Base-by-base conservation (phyloP, 1,140 invertebrate species). In the Harpegnathos saltator region DNA sequence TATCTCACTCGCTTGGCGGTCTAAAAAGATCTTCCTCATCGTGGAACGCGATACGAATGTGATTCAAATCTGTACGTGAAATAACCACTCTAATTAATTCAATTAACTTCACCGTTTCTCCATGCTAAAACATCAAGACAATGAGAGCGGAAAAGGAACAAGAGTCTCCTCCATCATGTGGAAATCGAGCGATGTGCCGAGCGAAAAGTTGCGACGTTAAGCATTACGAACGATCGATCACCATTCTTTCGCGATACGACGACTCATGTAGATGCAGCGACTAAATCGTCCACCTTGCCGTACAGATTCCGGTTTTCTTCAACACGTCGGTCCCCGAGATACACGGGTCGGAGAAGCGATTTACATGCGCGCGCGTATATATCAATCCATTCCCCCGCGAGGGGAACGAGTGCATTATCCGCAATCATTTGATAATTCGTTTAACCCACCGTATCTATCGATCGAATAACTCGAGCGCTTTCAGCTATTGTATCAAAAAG, bases 181-280 rank as follows among this genome's bases (percentile, higher is more conserved):
- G 75, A 58, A 78, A 78, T 78, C 33, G 29, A 59, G 52, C 63
- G 69, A 68, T 78, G n/a, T 77, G 58, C 50, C 63, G 48, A n/a
- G n/a, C 33, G 29, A 69, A 52, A 68, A 69, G 63, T 69, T 78
- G 69, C 33, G 75, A 69, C 69, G 69, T 78, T 78, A 69, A 78
- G 74, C 62, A 78, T 69, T 69, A 78, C 44, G 69, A 78, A 78
- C 63, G 29, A 78, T 78, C 75, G 69, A 78, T 78, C 75, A 69
- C 33, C 29, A 78, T 78, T 69, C 75, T 69, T 78, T 69, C 48
- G 29, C 17, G 22, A 78, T 58, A 33, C 29, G 29, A 44, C 52
- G 29, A 78, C 75, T 78, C 44, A 48, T 65, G 75, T 58, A 58
- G 52, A 78, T 78, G 17, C 69, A 78, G 17, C 69, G 69, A 78